Conservation (phyloP, 2,797 vertebrate species). For the Xiphorhynchus erythropygius region DNA sequence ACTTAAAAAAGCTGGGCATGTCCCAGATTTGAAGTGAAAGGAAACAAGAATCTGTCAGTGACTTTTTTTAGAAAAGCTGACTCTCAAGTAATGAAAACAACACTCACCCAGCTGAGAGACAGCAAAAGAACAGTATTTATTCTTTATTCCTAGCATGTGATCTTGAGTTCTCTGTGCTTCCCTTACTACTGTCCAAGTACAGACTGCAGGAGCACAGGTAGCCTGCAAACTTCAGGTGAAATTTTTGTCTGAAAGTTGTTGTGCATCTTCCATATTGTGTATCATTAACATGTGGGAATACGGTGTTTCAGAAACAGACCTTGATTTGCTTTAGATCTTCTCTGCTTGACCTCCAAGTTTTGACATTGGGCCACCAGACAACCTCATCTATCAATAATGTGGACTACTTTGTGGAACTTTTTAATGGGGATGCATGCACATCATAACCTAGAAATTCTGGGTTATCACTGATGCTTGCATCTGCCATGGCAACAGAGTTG, state of each 20-base stretch:
- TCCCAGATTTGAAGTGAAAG: slow-evolving; percentile 35
- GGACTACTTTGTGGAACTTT: slow-evolving; percentile 30
- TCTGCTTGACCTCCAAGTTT: slow-evolving; percentile 57
- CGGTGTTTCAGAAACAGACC: not conserved
- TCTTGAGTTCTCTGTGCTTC: not conserved
- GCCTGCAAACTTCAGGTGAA: not conserved
- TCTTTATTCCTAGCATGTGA: not conserved
- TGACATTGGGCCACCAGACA: not conserved
- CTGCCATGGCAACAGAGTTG: slow-evolving; percentile 72
- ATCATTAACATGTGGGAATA: not conserved
- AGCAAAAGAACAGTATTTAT: not conserved
- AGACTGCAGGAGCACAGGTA: not conserved
- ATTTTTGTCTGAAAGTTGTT: not conserved
- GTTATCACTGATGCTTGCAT: slow-evolving; percentile 69
- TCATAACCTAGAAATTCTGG: slow-evolving; percentile 65
- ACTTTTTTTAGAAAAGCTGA: slow-evolving; percentile 39
- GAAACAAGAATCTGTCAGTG: slow-evolving; percentile 12
- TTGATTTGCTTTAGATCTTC: slow-evolving; percentile 43
- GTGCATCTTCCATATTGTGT: not conserved
- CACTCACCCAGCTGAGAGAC: not conserved
- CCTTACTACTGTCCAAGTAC: not conserved
- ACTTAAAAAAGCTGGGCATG: not conserved
- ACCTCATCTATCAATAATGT: slow-evolving; percentile 35
- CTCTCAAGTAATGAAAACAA: not conserved
- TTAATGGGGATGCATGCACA: slow-evolving; percentile 57